Conservation (phyloP, 2,888 invertebrate genomes). For the Spisula subtruncata region DNA sequence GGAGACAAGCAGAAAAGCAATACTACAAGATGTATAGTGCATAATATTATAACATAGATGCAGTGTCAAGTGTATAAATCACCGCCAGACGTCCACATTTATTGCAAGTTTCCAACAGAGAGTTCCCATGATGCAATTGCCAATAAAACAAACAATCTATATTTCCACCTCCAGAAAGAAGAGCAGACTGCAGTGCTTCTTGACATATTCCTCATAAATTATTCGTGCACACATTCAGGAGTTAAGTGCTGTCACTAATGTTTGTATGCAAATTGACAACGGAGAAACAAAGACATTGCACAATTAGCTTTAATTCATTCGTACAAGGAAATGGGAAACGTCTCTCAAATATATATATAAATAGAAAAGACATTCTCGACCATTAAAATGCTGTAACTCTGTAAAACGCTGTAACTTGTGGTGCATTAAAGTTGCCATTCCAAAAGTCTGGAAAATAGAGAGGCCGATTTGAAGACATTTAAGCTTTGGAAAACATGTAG, state of each 20-base stretch:
- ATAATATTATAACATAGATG: background rate
- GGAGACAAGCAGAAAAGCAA: background rate
- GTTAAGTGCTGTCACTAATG: conserved; percentile 5
- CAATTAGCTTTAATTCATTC: background rate
- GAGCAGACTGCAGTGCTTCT: background rate
- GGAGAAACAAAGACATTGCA: background rate
- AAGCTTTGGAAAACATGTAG: too few relatives aligned
- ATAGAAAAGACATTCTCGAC: background rate
- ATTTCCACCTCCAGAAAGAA: conserved; percentile 14
- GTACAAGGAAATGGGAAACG: background rate
- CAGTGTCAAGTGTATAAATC: background rate
- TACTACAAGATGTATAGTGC: background rate
- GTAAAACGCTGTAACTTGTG: background rate
- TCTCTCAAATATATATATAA: background rate
- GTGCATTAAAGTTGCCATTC: background rate
- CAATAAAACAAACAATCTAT: background rate
- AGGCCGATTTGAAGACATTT: too few relatives aligned
- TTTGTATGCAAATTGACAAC: background rate
- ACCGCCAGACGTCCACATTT: background rate
- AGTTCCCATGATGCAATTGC: conserved; percentile 13
- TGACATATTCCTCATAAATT: conserved; percentile 21
- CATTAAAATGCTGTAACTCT: background rate
- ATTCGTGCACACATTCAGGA: background rate
- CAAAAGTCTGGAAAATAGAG: background rate
- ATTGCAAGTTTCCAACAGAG: background rate